These are phyloP conservation scores for Agrotis ipsilon DNA, from an alignment of 2,888 invertebrate species.

Conservation along the genomic window DNA sequence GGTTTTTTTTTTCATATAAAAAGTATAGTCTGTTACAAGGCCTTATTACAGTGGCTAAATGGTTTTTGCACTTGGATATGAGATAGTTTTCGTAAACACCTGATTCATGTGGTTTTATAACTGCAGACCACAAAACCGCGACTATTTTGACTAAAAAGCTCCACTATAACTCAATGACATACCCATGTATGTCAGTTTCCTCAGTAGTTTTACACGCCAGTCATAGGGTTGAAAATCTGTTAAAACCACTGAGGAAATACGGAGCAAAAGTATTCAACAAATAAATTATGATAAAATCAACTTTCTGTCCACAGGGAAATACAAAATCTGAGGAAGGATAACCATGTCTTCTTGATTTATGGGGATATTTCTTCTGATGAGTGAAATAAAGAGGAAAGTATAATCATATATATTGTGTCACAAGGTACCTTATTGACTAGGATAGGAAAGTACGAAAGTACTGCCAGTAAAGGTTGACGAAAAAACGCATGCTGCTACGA, in stretches of 20 bases:
- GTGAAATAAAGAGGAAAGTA: background rate
- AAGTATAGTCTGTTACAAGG: background rate
- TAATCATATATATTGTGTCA: background rate
- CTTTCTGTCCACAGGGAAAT: background rate
- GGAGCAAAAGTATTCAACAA: background rate
- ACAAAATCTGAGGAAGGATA: constrained; percentile 12
- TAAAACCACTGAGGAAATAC: background rate
- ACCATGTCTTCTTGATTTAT: constrained; percentile 11
- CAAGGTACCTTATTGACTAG: constrained; percentile 4
- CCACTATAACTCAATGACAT: background rate
- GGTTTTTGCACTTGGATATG: background rate
- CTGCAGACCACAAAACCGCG: background rate
- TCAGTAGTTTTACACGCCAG: too few relatives aligned
- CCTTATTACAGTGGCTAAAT: background rate
- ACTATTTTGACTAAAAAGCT: background rate
- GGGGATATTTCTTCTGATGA: background rate
- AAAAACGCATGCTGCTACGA: too few relatives aligned
- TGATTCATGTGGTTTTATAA: background rate
- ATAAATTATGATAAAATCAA: too few relatives aligned
- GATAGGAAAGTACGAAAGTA: constrained; percentile 18
- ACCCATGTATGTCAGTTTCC: too few relatives aligned
- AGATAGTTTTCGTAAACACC: background rate
- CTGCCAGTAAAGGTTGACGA: background rate
- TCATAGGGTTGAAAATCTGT: background rate
- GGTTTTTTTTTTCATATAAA: too few relatives aligned